These are phyloP conservation scores for Trichogramma evanescens DNA, from an alignment of 2,888 invertebrate genomes.

Conservation along the genomic window DNA sequence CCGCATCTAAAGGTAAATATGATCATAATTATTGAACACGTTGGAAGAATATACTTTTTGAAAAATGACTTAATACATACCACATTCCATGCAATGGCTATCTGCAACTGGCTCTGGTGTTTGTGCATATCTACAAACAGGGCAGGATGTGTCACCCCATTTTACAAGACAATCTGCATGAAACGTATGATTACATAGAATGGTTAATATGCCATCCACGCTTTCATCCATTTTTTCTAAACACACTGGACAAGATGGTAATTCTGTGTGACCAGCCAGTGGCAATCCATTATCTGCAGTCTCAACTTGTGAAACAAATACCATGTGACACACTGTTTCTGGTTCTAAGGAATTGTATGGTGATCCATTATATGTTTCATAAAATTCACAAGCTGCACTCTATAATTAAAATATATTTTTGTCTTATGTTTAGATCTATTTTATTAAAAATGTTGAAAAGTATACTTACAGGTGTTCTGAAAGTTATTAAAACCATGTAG, in stretches of 20 bases:
- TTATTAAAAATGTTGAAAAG: background rate
- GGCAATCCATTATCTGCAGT: conserved; percentile 72
- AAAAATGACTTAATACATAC: conserved; percentile 34
- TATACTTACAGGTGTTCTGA: conserved; percentile 35
- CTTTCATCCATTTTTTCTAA: conserved; percentile 98
- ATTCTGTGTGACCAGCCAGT: conserved; percentile 77
- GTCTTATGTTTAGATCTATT: background rate
- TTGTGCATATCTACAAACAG: conserved; percentile 88
- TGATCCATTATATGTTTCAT: conserved; percentile 83
- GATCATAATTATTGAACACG: background rate
- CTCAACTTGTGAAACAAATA: conserved; percentile 91
- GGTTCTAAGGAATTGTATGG: conserved; percentile 92
- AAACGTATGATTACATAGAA: conserved; percentile 97
- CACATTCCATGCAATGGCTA: conserved; percentile 66
- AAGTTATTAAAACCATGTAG: conserved; percentile 94
- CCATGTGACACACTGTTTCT: conserved; percentile 83
- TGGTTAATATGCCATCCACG: conserved; percentile 93
- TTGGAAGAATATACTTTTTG: background rate
- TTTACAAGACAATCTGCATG: conserved; percentile 91
- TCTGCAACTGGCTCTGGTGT: conserved; percentile 71
- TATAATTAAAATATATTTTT: conserved; percentile 41
- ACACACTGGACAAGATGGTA: conserved; percentile 96
- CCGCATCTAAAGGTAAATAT: conserved; percentile 23
- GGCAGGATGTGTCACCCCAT: conserved; percentile 96
- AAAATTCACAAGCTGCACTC: conserved; percentile 84